phyloP scores from a whole-genome alignment of 1,140 invertebrate species.

The Drosophila punjabiensis region DNA sequence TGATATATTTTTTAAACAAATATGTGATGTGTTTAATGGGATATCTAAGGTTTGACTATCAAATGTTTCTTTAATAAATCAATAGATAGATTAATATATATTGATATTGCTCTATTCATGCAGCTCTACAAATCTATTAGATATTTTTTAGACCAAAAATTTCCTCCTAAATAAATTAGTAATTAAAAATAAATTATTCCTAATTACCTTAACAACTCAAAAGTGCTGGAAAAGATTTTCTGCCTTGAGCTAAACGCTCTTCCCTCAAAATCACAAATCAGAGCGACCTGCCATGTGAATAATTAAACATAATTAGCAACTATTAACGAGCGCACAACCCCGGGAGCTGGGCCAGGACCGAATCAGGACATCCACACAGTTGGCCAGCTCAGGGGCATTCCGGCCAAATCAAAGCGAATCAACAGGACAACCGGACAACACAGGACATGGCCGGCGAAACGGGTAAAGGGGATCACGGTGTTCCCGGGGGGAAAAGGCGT shows the following conservation, averaged over 20 bases:
- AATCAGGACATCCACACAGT: constrained; percentile 56
- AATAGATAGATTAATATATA: too few relatives aligned
- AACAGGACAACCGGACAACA: constrained; percentile 38
- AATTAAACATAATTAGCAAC: constrained; percentile 79
- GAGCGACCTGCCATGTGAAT: constrained; percentile 47
- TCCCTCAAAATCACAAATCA: constrained; percentile 16
- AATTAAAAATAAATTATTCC: background rate
- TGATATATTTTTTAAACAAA: background rate
- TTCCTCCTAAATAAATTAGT: background rate
- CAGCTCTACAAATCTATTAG: background rate
- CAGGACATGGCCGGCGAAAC: background rate
- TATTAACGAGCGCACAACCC: constrained; percentile 54
- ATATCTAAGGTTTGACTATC: background rate
- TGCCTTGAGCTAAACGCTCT: background rate
- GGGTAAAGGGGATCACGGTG: background rate
- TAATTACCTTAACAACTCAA: background rate
- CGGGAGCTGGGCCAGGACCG: constrained; percentile 13
- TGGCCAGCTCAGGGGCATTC: constrained; percentile 36
- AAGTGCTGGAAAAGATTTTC: background rate
- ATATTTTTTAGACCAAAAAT: background rate
- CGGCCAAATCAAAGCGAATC: constrained; percentile 63
- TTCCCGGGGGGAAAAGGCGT: background rate
- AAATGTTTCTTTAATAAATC: too few relatives aligned
- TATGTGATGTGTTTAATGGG: background rate
- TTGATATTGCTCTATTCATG: too few relatives aligned